A percentile compares a stretch with the other conserved stretches of the same genome.
Evolutionary conservation across 2,888 invertebrate species (phyloP).

Genomic region (Cylloceria caligata): DNA sequence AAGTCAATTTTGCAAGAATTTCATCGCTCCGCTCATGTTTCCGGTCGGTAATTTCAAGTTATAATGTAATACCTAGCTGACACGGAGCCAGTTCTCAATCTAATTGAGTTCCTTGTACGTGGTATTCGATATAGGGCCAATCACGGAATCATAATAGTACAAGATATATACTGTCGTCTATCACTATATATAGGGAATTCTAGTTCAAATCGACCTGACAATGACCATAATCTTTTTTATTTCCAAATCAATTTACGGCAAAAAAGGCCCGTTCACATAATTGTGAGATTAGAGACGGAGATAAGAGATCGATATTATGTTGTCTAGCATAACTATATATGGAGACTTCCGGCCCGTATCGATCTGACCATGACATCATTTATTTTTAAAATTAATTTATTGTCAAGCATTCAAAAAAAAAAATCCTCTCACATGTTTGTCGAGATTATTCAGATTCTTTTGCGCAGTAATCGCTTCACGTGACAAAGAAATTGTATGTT

Average conservation of each 20-base stretch:
- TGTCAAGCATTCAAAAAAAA: too few relatives aligned
- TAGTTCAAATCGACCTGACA: not conserved
- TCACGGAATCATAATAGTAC: slow-evolving; percentile 16
- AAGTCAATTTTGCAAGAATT: slow-evolving; percentile 34
- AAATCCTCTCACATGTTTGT: too few relatives aligned
- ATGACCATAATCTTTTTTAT: not conserved
- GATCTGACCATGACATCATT: too few relatives aligned
- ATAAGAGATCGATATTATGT: too few relatives aligned
- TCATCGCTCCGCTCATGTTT: slow-evolving; percentile 35
- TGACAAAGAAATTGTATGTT: too few relatives aligned
- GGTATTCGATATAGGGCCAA: slow-evolving; percentile 32
- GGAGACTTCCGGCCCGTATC: too few relatives aligned
- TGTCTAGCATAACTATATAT: too few relatives aligned
- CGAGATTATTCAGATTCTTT: too few relatives aligned
- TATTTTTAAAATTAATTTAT: too few relatives aligned
- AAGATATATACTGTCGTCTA: not conserved
- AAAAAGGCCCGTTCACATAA: not conserved
- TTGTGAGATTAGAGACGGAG: not conserved
- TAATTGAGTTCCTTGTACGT: slow-evolving; percentile 45
- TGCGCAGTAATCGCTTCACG: too few relatives aligned
- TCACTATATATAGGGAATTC: slow-evolving; percentile 3
- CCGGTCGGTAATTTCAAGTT: slow-evolving; percentile 50
- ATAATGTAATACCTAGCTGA: slow-evolving; percentile 45
- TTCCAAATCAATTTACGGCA: not conserved
- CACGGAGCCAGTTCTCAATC: slow-evolving; percentile 57